Percentiles rank a stretch among this genome's conserved stretches.
Conservation (phyloP, 1,140 invertebrate species). For the Danaus plexippus region DNA sequence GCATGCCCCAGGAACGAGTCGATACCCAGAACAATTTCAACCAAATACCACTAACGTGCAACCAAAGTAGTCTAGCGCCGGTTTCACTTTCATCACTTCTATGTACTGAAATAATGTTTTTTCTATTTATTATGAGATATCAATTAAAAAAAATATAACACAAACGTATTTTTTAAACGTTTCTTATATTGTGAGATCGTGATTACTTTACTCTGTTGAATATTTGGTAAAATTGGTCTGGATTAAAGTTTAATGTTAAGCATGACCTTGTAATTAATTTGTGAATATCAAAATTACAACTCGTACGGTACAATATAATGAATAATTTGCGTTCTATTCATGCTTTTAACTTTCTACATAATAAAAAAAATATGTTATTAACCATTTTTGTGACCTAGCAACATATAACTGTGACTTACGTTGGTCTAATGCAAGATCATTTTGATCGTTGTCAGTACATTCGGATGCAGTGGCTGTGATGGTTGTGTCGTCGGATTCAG, state of each 20-base stretch:
- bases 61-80: conserved; percentile 31
- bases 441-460: conserved; percentile 19
- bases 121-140: conserved; percentile 1
- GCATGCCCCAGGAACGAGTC: conserved; percentile 43
- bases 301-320: too few relatives aligned
- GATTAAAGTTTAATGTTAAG: too few relatives aligned
- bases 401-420: conserved; percentile 21
- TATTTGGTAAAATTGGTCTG: too few relatives aligned
- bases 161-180: conserved; percentile 9
- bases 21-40: conserved; percentile 48
- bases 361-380: too few relatives aligned
- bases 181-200: neutral
- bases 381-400: too few relatives aligned
- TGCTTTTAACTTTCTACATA: too few relatives aligned
- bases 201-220: too few relatives aligned
- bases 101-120: conserved; percentile 30
- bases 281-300: too few relatives aligned
- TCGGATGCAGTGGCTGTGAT: conserved; percentile 23
- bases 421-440: conserved; percentile 33
- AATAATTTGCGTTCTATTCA: too few relatives aligned
- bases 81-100: conserved; percentile 26
- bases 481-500: conserved; percentile 32
- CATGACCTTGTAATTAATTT: too few relatives aligned
- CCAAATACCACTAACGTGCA: conserved; percentile 49
- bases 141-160: conserved; percentile 5